Percentiles rank a stretch among this genome's conserved stretches.
Conservation (phyloP, 1,140 invertebrate species). For the Protaetia brevitarsis region DNA sequence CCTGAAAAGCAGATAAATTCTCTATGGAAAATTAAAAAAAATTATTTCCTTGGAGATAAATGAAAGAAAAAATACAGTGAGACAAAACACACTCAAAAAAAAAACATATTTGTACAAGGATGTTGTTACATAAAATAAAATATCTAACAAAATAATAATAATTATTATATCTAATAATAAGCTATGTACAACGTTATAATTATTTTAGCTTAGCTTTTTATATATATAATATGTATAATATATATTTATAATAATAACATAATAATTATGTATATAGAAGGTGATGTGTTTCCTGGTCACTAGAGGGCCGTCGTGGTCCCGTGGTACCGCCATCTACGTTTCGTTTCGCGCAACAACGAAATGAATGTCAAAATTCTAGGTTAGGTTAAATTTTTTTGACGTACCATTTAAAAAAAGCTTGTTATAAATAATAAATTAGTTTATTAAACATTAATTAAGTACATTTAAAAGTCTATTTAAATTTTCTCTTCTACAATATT, state of each 20-base stretch:
- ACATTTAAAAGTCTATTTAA: too few relatives aligned
- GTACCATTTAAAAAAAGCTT: neutral
- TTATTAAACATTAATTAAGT: too few relatives aligned
- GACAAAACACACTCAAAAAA: neutral
- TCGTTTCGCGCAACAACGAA: neutral
- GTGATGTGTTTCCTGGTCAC: neutral
- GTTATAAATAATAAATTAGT: neutral
- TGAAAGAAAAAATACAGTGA: neutral
- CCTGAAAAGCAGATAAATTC: too few relatives aligned
- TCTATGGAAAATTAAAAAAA: neutral
- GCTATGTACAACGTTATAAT: slow-evolving; percentile 3
- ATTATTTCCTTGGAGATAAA: neutral
- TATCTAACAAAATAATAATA: neutral
- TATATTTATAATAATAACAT: neutral
- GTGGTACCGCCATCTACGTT: neutral
- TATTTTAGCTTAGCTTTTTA: neutral
- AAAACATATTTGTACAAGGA: slow-evolving; percentile 1
- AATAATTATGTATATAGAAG: neutral
- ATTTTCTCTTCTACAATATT: too few relatives aligned
- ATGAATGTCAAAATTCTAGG: neutral
- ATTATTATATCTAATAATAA: neutral
- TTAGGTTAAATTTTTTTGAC: neutral
- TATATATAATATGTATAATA: neutral
- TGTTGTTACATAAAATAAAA: neutral
- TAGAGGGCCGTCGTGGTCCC: slow-evolving; percentile 11